Base-by-base conservation (phyloP, 2,888 invertebrate genomes). In the Meiosimyza platycephala region DNA sequence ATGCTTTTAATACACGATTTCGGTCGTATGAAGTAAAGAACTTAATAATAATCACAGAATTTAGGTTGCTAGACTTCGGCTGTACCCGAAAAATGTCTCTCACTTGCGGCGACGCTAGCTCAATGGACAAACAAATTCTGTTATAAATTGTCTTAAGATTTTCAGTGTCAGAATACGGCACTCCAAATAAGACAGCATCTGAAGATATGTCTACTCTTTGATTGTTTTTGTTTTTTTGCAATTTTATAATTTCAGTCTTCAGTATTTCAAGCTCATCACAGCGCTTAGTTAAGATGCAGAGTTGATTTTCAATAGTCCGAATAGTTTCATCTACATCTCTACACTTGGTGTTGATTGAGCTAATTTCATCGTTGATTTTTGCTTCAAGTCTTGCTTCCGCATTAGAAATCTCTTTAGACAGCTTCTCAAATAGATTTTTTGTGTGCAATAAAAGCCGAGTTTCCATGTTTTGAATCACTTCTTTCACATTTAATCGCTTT, bases 21-120 rank as follows among this genome's bases (percentile, higher is more conserved):
- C 40, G 5, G 7, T 40, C 40, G 5, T 40, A 40, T 7, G 40
- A 9, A 40, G 40, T 40, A 40, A 7, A 40, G 5, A 40, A 40
- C 40, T 40, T 40, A 40, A 40, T 9, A 40, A 40, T 40, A 9
- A 40, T 40, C 3, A 40, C 40, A 7, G 40, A 40, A 9, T 40
- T 40, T 2, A 18, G 16, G 6, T 16, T 55, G 11, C 18, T 9
- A 3, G n/a, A 1, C 4, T n/a, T 55, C 16, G 62, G 33, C 33
- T 40, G 40, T 6, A 62, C 15, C 12, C 62, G 33, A 15, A 62
- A 62, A 33, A 62, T 62, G 33, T 62, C 62, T 62, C n/a, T 62
- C 4, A 62, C 28, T 47, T 28, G 18, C 28, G 47, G 62, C n/a
- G 47, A n/a, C 62, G 11, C n/a, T 12, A 62, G n/a, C 15, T 62